A percentile compares a stretch with the other conserved stretches of the same genome.
phyloP scores from a whole-genome alignment of 2,888 invertebrate species.

The Ptychoptera albimana region DNA sequence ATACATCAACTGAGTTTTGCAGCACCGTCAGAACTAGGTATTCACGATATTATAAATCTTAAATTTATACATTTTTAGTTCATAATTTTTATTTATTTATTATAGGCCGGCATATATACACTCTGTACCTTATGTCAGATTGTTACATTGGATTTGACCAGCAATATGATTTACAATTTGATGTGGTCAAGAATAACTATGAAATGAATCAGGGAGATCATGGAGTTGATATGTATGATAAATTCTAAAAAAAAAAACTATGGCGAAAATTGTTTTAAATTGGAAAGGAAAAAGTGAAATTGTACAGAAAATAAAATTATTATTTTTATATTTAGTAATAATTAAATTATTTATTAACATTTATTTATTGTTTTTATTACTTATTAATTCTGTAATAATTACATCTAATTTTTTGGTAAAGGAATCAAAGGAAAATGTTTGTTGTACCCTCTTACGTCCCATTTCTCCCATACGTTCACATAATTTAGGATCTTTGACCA shows the following conservation, averaged over 20 bases:
- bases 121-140: conserved; percentile 79
- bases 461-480: conserved; percentile 53
- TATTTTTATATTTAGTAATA: no score
- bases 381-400: neutral
- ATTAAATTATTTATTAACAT: no score
- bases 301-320: no score
- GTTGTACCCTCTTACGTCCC: conserved; percentile 57
- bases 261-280: no score
- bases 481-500: conserved; percentile 44
- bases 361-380: no score
- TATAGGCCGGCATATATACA: conserved; percentile 58
- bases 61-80: conserved; percentile 11
- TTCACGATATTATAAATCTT: conserved; percentile 4
- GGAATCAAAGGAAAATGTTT: conserved; percentile 68
- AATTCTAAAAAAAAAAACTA: no score
- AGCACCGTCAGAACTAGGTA: conserved; percentile 38
- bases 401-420: conserved; percentile 52
- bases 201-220: neutral
- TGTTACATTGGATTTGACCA: conserved; percentile 89
- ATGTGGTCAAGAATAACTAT: conserved; percentile 26
- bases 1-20: conserved; percentile 42
- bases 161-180: conserved; percentile 49
- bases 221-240: no score
- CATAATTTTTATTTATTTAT: conserved; percentile 17
- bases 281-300: no score